These are phyloP conservation scores for Petrocephalus schoutedeni DNA, from an alignment of 2,797 vertebrate species.

Conservation along the genomic window DNA sequence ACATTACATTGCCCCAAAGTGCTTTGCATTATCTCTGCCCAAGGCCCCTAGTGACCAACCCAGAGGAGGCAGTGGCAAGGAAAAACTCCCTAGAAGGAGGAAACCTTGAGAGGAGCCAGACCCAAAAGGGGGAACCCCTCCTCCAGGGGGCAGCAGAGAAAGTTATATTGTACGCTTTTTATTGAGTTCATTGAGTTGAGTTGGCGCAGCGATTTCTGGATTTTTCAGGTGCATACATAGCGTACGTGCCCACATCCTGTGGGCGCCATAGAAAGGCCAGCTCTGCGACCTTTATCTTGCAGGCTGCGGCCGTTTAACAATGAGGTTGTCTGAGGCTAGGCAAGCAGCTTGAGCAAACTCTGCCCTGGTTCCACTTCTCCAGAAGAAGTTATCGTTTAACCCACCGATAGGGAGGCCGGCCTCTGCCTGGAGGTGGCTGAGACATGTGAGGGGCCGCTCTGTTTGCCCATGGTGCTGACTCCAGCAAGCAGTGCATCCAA, in stretches of 20 bases:
- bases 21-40: neutral
- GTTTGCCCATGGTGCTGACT: slow-evolving; percentile 20
- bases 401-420: neutral
- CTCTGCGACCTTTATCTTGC: neutral
- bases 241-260: neutral
- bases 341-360: slow-evolving; percentile 11
- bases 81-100: neutral
- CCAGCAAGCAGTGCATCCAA: slow-evolving; percentile 10
- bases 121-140: neutral
- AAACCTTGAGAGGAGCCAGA: neutral
- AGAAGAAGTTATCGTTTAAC: slow-evolving; percentile 21
- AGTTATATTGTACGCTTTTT: neutral
- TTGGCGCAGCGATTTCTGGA: neutral
- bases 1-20: neutral
- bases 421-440: neutral
- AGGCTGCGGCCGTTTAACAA: neutral
- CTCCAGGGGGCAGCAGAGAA: neutral
- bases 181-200: neutral
- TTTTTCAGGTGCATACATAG: neutral
- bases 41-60: neutral
- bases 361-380: neutral
- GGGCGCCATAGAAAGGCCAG: neutral
- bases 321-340: neutral
- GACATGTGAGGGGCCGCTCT: slow-evolving; percentile 1
- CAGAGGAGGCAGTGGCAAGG: neutral